Percentiles rank a stretch among this genome's conserved stretches.
These are phyloP conservation scores for Trissoscelio sp. DNA, from an alignment of 2,888 invertebrate species.

Conservation along the genomic window DNA sequence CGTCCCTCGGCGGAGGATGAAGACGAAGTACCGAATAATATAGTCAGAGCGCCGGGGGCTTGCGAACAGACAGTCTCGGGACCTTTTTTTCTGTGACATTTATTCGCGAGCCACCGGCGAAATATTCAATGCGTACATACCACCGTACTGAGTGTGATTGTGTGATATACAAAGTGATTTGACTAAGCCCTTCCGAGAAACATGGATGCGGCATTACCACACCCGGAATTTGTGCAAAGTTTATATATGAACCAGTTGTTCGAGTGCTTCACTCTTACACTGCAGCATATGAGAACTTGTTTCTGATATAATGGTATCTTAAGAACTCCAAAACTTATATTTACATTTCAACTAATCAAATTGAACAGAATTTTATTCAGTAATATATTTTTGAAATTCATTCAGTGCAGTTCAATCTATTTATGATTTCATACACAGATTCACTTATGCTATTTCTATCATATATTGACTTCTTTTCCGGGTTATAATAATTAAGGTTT, in stretches of 20 bases:
- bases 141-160: constrained; percentile 80
- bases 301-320: constrained; percentile 1
- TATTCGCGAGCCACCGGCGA: constrained; percentile 11
- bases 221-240: constrained; percentile 38
- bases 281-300: constrained; percentile 15
- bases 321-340: not conserved
- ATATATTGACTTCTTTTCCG: constrained; percentile 39
- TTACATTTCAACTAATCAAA: not conserved
- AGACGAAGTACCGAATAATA: constrained; percentile 56
- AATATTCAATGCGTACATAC: constrained; percentile 73
- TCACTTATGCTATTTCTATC: constrained; percentile 24
- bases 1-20: constrained; percentile 45
- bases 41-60: constrained; percentile 45
- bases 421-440: not conserved
- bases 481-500: constrained; percentile 43
- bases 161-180: constrained; percentile 83
- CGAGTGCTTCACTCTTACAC: not conserved
- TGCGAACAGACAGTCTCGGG: not conserved
- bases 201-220: constrained; percentile 36
- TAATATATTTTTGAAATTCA: no score
- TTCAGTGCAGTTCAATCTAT: no score
- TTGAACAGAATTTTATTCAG: no score
- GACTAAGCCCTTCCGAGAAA: constrained; percentile 79
- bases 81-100: constrained; percentile 15
- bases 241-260: constrained; percentile 15